These are phyloP conservation scores for Pachliopta kotzebuea DNA, from an alignment of 2,888 invertebrate genomes.

Conservation along the genomic window DNA sequence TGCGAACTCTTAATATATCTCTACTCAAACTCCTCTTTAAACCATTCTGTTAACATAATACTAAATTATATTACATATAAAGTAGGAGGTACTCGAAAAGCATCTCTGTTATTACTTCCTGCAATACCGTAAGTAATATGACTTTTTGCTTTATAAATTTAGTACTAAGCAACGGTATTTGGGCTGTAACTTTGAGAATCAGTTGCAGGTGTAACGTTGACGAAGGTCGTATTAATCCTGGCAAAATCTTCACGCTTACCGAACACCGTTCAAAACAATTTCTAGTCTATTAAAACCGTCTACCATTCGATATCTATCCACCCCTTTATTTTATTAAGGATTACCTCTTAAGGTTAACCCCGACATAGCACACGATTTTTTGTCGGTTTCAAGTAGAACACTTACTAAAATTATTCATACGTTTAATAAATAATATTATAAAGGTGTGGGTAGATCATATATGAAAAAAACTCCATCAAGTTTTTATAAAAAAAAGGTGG, in stretches of 20 bases:
- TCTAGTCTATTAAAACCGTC: slow-evolving; percentile 71
- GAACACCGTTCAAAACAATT: slow-evolving; percentile 75
- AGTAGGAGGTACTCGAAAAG: too few species aligned
- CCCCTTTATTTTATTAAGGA: slow-evolving; percentile 30
- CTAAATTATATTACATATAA: too few species aligned
- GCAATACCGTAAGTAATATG: too few species aligned
- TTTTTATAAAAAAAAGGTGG: neutral
- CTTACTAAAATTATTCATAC: slow-evolving; percentile 7
- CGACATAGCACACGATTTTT: slow-evolving; percentile 16
- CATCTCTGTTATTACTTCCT: too few species aligned
- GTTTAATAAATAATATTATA: slow-evolving; percentile 2
- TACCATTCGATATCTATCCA: slow-evolving; percentile 36
- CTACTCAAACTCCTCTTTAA: too few species aligned
- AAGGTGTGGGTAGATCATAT: neutral
- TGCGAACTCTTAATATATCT: too few species aligned
- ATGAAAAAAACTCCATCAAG: neutral
- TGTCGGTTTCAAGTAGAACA: slow-evolving; percentile 1
- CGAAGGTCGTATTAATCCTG: slow-evolving; percentile 62
- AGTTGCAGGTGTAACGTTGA: slow-evolving; percentile 47
- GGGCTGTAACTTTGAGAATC: slow-evolving; percentile 60
- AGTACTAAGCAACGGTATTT: too few species aligned
- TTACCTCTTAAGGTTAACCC: slow-evolving; percentile 28
- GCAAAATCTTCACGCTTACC: slow-evolving; percentile 72
- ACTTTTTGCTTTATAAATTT: too few species aligned
- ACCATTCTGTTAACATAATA: too few species aligned